Base-by-base conservation (phyloP, 2,113 vertebrate species). In the Takifugu flavidus region DNA sequence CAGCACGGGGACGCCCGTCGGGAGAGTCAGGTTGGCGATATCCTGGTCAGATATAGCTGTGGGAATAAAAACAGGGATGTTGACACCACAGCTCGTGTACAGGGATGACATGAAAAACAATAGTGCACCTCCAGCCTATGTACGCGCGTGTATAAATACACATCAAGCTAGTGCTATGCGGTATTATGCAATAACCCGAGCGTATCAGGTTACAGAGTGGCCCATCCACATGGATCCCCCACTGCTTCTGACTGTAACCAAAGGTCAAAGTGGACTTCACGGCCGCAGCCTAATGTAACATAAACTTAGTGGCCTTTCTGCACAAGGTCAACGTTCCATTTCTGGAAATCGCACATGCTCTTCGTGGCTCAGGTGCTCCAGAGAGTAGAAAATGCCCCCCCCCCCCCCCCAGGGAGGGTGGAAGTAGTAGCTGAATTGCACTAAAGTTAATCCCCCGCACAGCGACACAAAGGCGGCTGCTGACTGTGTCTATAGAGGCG, bases 1-100 rank as follows among this genome's bases (percentile, higher is more conserved):
- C 15, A 98, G 90, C 55, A 99, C 91, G 1, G 96, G 96, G 34
- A 96, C 90, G 6, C 95, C 96, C 4, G 97, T 99, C 34, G 97
- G 97, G 20, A 99, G 87, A 46, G 96, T 98, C 42, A 99, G 89
- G 2, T 86, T 91, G 68, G 90, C 91, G 44, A 99, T 99, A 45
- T 95, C 93, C 11, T 88, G 78, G 14, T 98, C 95, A 0, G 95
- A 96, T 82, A 99, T 95, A 45, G 92, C 97, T 99, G 89, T 54
- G 13, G 56, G 64, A 52, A 86, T 4, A 59, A 74, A 2, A 26
- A 79, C 2, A 25, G 27, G 52, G 45, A 39, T 5, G 34, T 60
- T 46, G 14, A 56, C 15, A 54, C 25, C 29, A 20, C 20, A 20
- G 20, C 20, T 20, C 20, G 20, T 20, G 20, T 20, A 20, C 20